Evolutionary conservation across 1,140 invertebrate genomes (phyloP).

Genomic region (Pararge aegeria): DNA sequence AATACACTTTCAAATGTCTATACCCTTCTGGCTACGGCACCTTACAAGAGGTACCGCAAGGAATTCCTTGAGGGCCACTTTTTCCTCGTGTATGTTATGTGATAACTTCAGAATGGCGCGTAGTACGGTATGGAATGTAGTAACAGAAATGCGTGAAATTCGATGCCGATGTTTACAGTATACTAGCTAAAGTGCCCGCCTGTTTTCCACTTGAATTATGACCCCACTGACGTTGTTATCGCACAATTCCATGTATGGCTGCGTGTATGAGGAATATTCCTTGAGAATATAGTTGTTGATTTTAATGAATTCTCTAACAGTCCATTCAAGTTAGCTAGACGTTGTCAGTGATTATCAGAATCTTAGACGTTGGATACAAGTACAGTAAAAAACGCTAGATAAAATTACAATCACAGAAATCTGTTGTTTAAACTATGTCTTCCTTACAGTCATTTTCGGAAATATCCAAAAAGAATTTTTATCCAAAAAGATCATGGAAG

Average conservation of each 20-base stretch:
- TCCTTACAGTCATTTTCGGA: too few relatives aligned
- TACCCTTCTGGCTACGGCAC: slow-evolving; percentile 20
- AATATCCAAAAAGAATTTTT: too few relatives aligned
- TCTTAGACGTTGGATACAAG: too few relatives aligned
- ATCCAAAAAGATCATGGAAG: too few relatives aligned
- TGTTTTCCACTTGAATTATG: slow-evolving; percentile 22
- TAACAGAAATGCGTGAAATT: slow-evolving; percentile 48
- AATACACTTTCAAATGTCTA: too few relatives aligned
- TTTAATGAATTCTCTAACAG: too few relatives aligned
- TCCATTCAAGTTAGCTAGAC: too few relatives aligned
- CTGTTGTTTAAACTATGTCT: too few relatives aligned
- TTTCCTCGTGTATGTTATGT: slow-evolving; percentile 33
- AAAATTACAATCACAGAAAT: too few relatives aligned
- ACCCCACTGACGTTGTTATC: not conserved
- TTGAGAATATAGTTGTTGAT: too few relatives aligned
- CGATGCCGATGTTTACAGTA: slow-evolving; percentile 42
- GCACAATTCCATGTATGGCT: not conserved
- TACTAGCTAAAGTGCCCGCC: not conserved
- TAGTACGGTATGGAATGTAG: slow-evolving; percentile 40
- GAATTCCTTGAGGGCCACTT: slow-evolving; percentile 40
- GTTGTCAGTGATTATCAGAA: too few relatives aligned
- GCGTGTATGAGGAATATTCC: not conserved
- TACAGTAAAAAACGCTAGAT: too few relatives aligned
- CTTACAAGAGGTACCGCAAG: slow-evolving; percentile 43
- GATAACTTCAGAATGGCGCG: slow-evolving; percentile 37